phyloP scores from a whole-genome alignment of 2,888 invertebrate genomes.

The Steromphala cineraria region DNA sequence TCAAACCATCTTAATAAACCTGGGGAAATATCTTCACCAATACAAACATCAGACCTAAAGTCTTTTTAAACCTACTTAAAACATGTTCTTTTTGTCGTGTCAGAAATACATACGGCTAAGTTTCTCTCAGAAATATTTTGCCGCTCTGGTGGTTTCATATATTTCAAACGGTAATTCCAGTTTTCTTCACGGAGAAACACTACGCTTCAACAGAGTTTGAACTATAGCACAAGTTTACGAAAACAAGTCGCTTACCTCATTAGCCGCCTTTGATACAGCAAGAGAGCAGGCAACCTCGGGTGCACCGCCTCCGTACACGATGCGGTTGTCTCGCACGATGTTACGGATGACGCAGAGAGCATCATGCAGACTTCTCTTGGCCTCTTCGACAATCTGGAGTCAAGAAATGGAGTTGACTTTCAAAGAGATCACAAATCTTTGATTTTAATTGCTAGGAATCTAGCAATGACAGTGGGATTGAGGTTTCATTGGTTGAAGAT shows the following conservation, averaged over 20 bases:
- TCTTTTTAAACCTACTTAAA: too few relatives aligned
- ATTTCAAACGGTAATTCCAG: slow-evolving; percentile 1
- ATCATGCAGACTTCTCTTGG: slow-evolving; percentile 85
- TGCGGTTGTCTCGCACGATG: slow-evolving; percentile 82
- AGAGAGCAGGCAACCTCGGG: slow-evolving; percentile 96
- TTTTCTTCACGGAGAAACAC: not conserved
- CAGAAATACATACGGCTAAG: too few relatives aligned
- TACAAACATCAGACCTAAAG: too few relatives aligned
- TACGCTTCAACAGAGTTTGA: not conserved
- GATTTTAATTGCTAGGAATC: too few relatives aligned
- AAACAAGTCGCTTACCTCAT: slow-evolving; percentile 76
- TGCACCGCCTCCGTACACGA: slow-evolving; percentile 98
- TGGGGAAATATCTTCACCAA: too few relatives aligned
- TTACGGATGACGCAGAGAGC: slow-evolving; percentile 86
- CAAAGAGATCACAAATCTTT: too few relatives aligned
- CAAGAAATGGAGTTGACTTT: not conserved
- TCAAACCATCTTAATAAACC: too few relatives aligned
- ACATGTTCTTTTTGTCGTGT: too few relatives aligned
- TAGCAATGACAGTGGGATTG: too few relatives aligned
- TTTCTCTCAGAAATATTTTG: not conserved
- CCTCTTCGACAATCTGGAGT: slow-evolving; percentile 83
- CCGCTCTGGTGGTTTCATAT: not conserved
- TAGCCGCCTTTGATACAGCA: slow-evolving; percentile 91
- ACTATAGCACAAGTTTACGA: too few relatives aligned
- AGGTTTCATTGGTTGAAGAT: too few relatives aligned